Conservation (phyloP, 2,888 invertebrate species). For the Agrochola lota region DNA sequence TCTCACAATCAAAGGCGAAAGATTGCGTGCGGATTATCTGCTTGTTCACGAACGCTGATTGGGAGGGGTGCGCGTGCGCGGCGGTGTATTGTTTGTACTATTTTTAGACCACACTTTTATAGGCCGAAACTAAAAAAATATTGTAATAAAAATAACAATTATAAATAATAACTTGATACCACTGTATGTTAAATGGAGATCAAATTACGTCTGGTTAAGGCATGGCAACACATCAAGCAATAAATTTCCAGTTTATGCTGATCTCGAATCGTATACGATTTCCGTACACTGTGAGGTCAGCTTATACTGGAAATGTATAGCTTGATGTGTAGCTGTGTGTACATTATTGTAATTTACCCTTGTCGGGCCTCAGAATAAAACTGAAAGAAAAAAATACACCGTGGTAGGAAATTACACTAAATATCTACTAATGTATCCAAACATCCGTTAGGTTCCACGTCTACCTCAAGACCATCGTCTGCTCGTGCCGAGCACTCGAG, state of each 20-base stretch:
- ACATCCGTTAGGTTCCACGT: too few species aligned
- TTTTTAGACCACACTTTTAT: constrained; percentile 1
- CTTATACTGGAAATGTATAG: too few species aligned
- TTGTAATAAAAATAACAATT: too few species aligned
- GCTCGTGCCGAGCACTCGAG: too few species aligned
- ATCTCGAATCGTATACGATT: too few species aligned
- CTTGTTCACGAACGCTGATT: constrained; percentile 75
- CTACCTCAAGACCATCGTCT: neutral
- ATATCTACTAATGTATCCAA: neutral
- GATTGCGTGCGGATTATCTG: constrained; percentile 69
- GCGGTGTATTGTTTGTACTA: constrained; percentile 13
- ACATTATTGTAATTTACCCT: neutral
- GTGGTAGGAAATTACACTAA: too few species aligned
- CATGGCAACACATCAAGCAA: neutral
- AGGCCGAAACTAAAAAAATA: neutral
- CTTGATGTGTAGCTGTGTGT: too few species aligned
- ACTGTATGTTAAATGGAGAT: neutral
- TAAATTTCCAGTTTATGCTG: too few species aligned
- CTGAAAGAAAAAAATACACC: neutral
- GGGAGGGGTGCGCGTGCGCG: constrained; percentile 73
- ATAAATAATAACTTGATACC: too few species aligned
- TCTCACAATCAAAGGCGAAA: constrained; percentile 67
- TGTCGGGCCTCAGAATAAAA: neutral
- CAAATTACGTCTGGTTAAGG: neutral
- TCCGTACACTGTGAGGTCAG: too few species aligned